These are phyloP conservation scores for Drosophila sechellia DNA, from an alignment of 1,140 invertebrate genomes.

Conservation along the genomic window DNA sequence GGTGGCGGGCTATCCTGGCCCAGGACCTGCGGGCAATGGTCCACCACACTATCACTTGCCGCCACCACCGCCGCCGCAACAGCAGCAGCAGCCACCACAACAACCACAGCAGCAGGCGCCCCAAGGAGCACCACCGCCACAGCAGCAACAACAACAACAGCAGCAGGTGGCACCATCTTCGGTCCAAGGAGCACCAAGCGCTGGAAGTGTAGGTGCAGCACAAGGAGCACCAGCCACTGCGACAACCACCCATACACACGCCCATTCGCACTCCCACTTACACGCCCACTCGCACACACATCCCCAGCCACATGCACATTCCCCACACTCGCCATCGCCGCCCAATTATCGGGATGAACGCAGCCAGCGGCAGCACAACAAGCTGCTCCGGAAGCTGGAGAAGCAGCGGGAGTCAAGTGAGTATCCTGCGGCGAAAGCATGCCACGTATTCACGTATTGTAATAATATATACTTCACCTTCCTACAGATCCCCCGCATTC, in stretches of 20 bases:
- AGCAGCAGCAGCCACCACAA: slow-evolving; percentile 18
- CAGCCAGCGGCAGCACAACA: slow-evolving; percentile 90
- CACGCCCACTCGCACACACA: slow-evolving; percentile 28
- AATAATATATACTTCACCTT: slow-evolving; percentile 21
- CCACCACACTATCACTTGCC: slow-evolving; percentile 87
- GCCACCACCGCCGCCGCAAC: slow-evolving; percentile 59
- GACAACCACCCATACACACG: neutral
- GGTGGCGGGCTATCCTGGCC: slow-evolving; percentile 85
- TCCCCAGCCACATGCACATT: slow-evolving; percentile 82
- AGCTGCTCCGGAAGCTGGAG: slow-evolving; percentile 90
- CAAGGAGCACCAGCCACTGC: slow-evolving; percentile 3
- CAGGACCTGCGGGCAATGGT: slow-evolving; percentile 85
- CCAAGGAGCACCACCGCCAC: slow-evolving; percentile 67
- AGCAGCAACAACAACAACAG: slow-evolving; percentile 17
- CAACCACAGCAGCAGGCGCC: slow-evolving; percentile 47
- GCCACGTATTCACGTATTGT: slow-evolving; percentile 37
- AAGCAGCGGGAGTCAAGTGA: slow-evolving; percentile 87
- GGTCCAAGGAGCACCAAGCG: slow-evolving; percentile 11
- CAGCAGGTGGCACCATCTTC: slow-evolving; percentile 22
- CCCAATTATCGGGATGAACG: slow-evolving; percentile 91
- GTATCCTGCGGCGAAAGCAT: slow-evolving; percentile 6
- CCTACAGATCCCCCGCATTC: slow-evolving; percentile 79
- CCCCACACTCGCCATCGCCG: slow-evolving; percentile 85
- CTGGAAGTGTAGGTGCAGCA: neutral
- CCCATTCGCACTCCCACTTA: slow-evolving; percentile 4